These are phyloP conservation scores for Xanthia togata DNA, from an alignment of 2,888 invertebrate species.

Conservation along the genomic window DNA sequence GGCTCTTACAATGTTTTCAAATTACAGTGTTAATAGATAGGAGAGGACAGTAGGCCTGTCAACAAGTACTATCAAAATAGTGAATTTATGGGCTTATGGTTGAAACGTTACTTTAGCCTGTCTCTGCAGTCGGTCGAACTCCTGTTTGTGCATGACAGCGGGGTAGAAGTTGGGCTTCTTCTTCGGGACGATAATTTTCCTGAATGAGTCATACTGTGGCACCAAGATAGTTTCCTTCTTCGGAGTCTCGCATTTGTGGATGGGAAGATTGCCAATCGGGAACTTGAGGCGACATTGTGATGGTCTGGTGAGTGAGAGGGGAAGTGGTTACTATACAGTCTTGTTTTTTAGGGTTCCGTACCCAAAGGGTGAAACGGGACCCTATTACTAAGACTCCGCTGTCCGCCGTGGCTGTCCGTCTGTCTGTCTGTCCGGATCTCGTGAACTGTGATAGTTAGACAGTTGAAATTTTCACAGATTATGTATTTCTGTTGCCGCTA, in stretches of 20 bases:
- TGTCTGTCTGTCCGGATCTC: too few species aligned
- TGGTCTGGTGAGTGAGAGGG: constrained; percentile 76
- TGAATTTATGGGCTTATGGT: not conserved
- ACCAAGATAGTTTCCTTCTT: constrained; percentile 76
- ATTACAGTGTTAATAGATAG: too few species aligned
- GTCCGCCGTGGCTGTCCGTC: too few species aligned
- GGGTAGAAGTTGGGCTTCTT: constrained; percentile 89
- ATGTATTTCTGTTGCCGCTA: too few species aligned
- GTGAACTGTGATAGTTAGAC: too few species aligned
- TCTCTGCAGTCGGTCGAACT: constrained; percentile 91
- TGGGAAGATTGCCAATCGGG: constrained; percentile 80
- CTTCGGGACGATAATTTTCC: constrained; percentile 88
- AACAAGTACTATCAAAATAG: too few species aligned
- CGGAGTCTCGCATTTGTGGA: constrained; percentile 85
- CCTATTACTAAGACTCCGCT: too few species aligned
- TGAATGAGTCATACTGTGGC: constrained; percentile 82
- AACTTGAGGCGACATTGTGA: constrained; percentile 86
- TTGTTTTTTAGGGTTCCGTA: too few species aligned
- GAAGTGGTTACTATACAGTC: not conserved
- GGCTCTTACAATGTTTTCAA: too few species aligned
- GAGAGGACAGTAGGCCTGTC: too few species aligned
- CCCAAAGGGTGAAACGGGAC: too few species aligned
- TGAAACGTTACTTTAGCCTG: constrained; percentile 88
- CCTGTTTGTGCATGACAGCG: constrained; percentile 90
- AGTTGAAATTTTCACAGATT: too few species aligned